Evolutionary conservation across 2,888 invertebrate species (phyloP).

Genomic region (Caenorhabditis sp.): DNA sequence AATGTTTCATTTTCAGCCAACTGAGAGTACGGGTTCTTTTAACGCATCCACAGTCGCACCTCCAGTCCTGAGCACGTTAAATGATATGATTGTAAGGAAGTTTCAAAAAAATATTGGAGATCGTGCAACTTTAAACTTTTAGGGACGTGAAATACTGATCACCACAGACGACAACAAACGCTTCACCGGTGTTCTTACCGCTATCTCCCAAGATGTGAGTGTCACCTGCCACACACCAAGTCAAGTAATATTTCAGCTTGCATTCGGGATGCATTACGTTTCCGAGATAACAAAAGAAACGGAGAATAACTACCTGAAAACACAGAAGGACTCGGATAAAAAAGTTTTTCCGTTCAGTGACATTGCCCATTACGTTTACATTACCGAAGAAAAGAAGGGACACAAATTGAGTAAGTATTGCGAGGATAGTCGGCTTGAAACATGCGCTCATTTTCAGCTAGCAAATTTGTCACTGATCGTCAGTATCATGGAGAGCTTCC

Average conservation of each 20-base stretch:
- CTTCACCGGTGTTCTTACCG: constrained; percentile 36
- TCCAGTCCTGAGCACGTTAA: too few relatives aligned
- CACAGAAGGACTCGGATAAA: constrained; percentile 57
- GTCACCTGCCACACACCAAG: neutral
- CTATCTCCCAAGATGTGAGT: neutral
- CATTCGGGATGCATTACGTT: constrained; percentile 42
- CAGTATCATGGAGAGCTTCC: constrained; percentile 55
- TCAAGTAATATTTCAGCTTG: constrained; percentile 26
- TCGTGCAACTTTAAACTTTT: too few relatives aligned
- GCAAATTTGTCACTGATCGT: constrained; percentile 64
- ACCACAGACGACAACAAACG: constrained; percentile 32
- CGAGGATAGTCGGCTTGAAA: neutral
- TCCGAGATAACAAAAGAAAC: constrained; percentile 56
- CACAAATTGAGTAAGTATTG: constrained; percentile 1
- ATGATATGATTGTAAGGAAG: too few relatives aligned
- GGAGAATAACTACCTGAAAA: constrained; percentile 54
- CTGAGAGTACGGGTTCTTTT: too few relatives aligned
- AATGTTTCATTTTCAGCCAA: too few relatives aligned
- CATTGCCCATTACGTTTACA: constrained; percentile 48
- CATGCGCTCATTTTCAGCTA: constrained; percentile 51
- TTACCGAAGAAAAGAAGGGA: constrained; percentile 49
- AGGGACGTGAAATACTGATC: constrained; percentile 40
- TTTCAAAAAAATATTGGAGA: too few relatives aligned
- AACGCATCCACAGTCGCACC: too few relatives aligned
- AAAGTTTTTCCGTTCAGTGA: constrained; percentile 55